Evolutionary conservation across 1,140 invertebrate genomes (phyloP), one percentile per base, ranked within the genome.

Genomic region (Potamilus streckersoni): DNA sequence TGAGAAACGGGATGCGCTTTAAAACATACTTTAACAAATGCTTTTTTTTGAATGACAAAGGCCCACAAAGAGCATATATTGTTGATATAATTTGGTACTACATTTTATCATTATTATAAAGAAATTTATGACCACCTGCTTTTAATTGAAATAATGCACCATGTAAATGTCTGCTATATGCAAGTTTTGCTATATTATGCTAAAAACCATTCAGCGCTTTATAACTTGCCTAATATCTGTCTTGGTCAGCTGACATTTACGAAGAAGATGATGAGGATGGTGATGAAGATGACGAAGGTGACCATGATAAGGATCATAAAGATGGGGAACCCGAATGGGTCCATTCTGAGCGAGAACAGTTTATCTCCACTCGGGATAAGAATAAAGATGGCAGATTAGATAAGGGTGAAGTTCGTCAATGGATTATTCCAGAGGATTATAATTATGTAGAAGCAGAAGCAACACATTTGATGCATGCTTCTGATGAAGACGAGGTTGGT

Each of bases 381-480:
- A 93, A 97, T 90, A 92, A 93, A 20, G 96, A 99, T 91, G 97
- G 97, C 11, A 95, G 93, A 82, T 93, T 99, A 91, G 94, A 98
- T 83, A 91, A 92, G 77, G 92, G 94, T 64, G 98, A 99, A 91
- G 94, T 96, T 78, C 84, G 85, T 85, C 93, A 94, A 59, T 99
- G 98, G 98, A 98, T 99, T 78, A 94, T 97, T 74, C 98, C 98
- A 1, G 92, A 94, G 14, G 96, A 98, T 89, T 99, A 97, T 90
- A 97, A 99, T 91, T 97, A 99, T 89, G 95, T 97, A 17, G 95
- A 97, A 82, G 96, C 96, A 0, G 98, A 99, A 91, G 94, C 97
- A 0, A 93, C 95, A 72, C 98, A 99, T 92, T 92, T 99, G n/a
- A 94, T 99, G 77, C 95, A 95, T 87, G 96, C 98, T 88, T 95